These are phyloP conservation scores for Calycopis cecrops DNA, from an alignment of 1,140 invertebrate species.

Conservation along the genomic window DNA sequence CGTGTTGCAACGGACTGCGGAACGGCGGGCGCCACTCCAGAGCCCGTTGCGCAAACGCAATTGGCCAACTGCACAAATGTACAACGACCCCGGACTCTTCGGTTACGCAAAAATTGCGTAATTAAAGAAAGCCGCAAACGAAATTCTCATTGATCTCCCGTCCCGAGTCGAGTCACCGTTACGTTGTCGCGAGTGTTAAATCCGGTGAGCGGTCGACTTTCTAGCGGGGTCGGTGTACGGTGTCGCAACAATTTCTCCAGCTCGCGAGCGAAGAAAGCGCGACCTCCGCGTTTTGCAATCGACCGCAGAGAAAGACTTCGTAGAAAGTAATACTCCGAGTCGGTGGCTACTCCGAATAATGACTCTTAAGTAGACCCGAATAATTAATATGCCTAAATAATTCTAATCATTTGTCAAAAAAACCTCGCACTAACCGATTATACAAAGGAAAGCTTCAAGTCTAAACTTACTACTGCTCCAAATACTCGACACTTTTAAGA, in stretches of 20 bases:
- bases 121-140: slow-evolving; percentile 62
- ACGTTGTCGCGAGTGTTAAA: slow-evolving; percentile 62
- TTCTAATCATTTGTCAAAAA: no score
- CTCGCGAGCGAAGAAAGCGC: slow-evolving; percentile 73
- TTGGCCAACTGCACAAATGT: slow-evolving; percentile 46
- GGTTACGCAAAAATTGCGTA: slow-evolving; percentile 60
- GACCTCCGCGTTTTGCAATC: slow-evolving; percentile 71
- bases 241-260: slow-evolving; percentile 73
- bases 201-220: slow-evolving; percentile 72
- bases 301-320: slow-evolving; percentile 45
- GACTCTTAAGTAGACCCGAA: no score
- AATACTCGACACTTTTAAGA: no score
- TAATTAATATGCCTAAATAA: no score
- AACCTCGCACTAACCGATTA: no score
- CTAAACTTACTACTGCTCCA: no score
- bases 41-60: slow-evolving; percentile 54
- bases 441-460: no score
- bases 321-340: slow-evolving; percentile 44
- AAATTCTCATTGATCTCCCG: slow-evolving; percentile 57
- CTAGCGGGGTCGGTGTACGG: slow-evolving; percentile 71
- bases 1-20: slow-evolving; percentile 68
- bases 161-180: slow-evolving; percentile 61
- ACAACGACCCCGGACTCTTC: slow-evolving; percentile 46
- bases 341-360: no score
- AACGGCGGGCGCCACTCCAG: slow-evolving; percentile 62